Evolutionary conservation across 2,888 invertebrate genomes (phyloP), one percentile per base, ranked within the genome.

Genomic region (Sesamia inferens): DNA sequence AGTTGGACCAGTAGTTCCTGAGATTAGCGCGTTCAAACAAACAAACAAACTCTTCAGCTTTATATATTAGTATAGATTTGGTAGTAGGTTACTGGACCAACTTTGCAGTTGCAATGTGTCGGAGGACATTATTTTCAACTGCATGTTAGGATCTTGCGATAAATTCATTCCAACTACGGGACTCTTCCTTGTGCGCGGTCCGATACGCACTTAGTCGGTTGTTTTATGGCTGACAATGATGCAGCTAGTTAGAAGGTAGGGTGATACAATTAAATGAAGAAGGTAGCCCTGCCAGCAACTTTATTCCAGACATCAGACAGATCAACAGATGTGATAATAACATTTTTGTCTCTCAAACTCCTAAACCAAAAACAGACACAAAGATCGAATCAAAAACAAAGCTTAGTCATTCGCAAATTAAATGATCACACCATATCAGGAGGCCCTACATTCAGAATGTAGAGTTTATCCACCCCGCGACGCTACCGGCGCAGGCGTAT

Each of bases 401-500:
- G 75, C 69, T 87, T 85, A 84, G 86, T 85, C 86, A 87, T 83
- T 81, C 71, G 83, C 79, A 74, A 78, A 79, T 77, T 77, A 82
- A 76, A 76, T 71, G 74, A 77, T 64, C 76, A 65, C 68, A 77
- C 85, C 85, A 66, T 81, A 87, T 87, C 87, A 80, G 87, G 86
- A 78, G 83, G 64, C 74, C 74, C 71, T 85, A 79, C 77, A 82
- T 81, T 81, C 71, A 82, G 81, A 87, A 87, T 85, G 83, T 81
- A 83, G 88, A 93, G 94, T 94, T 93, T 92, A 93, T 90, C 91
- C 90, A 94, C 94, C 93, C 90, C 93, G 89, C 88, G 91, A 90
- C 92, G 92, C 85, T 92, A 91, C 90, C 83, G 91, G 86, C 87
- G 88, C 83, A 54, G 79, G 74, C 84, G 88, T 88, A 88, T 79